phyloP scores from a whole-genome alignment of 2,888 invertebrate species.

The Blastobasis lacticolella region DNA sequence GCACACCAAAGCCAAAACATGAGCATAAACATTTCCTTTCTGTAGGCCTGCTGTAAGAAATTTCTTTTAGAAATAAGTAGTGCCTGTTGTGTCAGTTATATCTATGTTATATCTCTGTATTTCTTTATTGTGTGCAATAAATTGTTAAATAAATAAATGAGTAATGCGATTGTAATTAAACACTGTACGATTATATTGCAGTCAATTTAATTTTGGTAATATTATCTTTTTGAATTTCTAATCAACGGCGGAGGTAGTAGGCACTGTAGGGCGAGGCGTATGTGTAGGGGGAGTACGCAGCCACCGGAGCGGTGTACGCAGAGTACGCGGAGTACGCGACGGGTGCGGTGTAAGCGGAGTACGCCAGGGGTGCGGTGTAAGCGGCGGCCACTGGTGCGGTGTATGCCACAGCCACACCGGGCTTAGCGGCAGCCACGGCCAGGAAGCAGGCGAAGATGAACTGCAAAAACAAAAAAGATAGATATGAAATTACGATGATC shows the following conservation, averaged over 20 bases:
- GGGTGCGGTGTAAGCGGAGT: slow-evolving; percentile 29
- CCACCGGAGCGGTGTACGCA: slow-evolving; percentile 26
- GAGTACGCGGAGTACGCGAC: slow-evolving; percentile 25
- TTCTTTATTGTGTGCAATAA: no score
- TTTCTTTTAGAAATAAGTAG: no score
- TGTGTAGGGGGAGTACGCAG: slow-evolving; percentile 28
- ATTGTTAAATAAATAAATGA: no score
- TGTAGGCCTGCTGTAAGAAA: no score
- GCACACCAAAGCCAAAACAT: no score
- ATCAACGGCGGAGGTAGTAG: slow-evolving; percentile 23
- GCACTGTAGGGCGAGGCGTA: slow-evolving; percentile 20
- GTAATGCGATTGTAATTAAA: no score
- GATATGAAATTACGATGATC: neutral
- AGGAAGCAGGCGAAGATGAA: slow-evolving; percentile 46
- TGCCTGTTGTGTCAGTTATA: no score
- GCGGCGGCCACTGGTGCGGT: slow-evolving; percentile 28
- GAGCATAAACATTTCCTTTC: no score
- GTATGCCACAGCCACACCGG: slow-evolving; percentile 22
- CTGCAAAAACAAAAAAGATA: slow-evolving; percentile 27
- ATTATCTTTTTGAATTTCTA: neutral
- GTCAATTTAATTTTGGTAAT: no score
- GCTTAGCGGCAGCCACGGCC: slow-evolving; percentile 40
- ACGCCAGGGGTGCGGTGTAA: slow-evolving; percentile 32
- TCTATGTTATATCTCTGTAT: no score
- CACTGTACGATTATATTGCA: no score